Evolutionary conservation across 2,888 invertebrate species (phyloP), one percentile per base, ranked within the genome.

Genomic region (Ophonus ardosiacus): DNA sequence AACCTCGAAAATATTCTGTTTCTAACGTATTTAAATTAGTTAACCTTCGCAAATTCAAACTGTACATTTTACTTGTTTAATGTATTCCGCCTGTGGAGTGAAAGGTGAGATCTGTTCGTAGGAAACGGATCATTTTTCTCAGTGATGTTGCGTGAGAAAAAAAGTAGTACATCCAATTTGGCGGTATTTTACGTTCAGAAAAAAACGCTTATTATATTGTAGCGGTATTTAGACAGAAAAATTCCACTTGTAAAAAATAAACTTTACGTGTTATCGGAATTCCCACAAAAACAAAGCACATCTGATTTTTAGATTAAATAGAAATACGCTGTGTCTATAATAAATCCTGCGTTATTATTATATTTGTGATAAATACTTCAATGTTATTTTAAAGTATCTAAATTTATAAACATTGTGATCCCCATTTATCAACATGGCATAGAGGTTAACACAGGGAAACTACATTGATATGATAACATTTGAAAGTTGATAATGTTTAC

Each of bases 41-140:
- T 78, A 57, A 78, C 57, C 56, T 78, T 78, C 31, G 17, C 57
- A 57, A 78, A 78, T 78, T 13, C 15, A 78, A 78, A 57, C 18
- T 74, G 68, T 68, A 68, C 17, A 21, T 78, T 57, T 24, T 56
- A 57, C 24, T 8, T 74, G 57, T 21, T 8, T 78, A 76, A 76
- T 74, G 15, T 43, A 76, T 76, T 56, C 18, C 17, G 43, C n/a
- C 51, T 18, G 76, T 76, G 10, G 18, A 80, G 80, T 80, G 61
- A 80, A 61, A 61, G 61, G 80, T 80, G 40, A 31, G 15, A 40
- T 17, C 61, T 38, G 4, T 80, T 61, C 80, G 31, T 38, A 80
- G 80, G 31, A 61, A 80, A 61, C 56, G 6, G 57, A 57, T 56
- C 15, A 13, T 15, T 31, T 57, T 78, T 78, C 78, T 76, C n/a